Base-by-base conservation (phyloP, 2,797 vertebrate genomes). In the Alfaro cultratus region DNA sequence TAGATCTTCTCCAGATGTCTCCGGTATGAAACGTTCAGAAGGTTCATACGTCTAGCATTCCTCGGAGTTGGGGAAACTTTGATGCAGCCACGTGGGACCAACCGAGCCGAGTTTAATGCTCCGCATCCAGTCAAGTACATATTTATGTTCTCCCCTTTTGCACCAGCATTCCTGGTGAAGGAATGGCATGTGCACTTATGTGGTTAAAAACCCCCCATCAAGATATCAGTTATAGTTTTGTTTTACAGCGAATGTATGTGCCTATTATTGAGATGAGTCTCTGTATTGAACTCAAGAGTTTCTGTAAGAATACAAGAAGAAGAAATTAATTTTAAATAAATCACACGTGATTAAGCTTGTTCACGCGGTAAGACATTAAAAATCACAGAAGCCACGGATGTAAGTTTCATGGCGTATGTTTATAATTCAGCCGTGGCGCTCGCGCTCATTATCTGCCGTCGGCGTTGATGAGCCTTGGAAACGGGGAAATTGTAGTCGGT, bases 141-240 rank as follows among this genome's bases (percentile, higher is more conserved):
- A 75, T 90, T 85, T 82, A 21, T 82, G 79, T 83, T 72, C 75
- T 84, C 73, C 84, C 82, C 10, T 80, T 80, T 88, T 83, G 55
- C 55, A 49, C 45, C 49, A 78, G 77, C 78, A 46, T 86, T 75
- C 67, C 81, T 57, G 18, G 43, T 12, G 31, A 49, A 86, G 68
- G 29, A 74, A 74, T 79, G 34, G 73, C 29, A 31, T 75, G 75
- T 16, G 68, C 80, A 78, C 49, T 68, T 46, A 1, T 1, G 26
- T 60, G 68, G 36, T 39, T 39, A 29, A 23, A 80, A 49, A 31
- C 41, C 41, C 8, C 5, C 39, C 11, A 23, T 3, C 21, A 3
- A 71, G 45, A 64, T 81, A 47, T 76, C 41, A 21, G 6, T 1
- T 77, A 62, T 53, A 4, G 31, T 83, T 43, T 57, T n/a, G 75